Evolutionary conservation across 1,140 invertebrate genomes (phyloP), one percentile per base, ranked within the genome.

Genomic region (Hylaeus volcanicus): DNA sequence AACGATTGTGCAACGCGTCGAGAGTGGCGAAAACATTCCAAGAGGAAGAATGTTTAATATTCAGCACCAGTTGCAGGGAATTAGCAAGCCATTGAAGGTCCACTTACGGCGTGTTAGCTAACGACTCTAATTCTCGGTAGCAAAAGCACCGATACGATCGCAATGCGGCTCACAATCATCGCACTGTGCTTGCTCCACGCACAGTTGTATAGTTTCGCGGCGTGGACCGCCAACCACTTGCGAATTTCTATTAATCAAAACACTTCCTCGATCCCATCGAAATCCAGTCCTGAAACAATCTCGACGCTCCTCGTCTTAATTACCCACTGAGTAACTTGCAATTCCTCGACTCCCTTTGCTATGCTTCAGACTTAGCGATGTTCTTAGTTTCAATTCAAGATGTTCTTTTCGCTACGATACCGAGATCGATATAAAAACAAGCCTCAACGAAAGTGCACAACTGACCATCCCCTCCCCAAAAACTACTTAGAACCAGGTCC

Each of bases 41-140:
- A 3, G 5, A n/a, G 14, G 15, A 55, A 3, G 15, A 39, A 15
- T 14, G n/a, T 43, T 53, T 26, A 26, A 74, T 48, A 56, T 56
- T 3, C 65, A 39, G 11, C 55, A 68, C 78, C 58, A 69, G 55
- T 85, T 79, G 79, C 39, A 79, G 8, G 8, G 55, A 86, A 86
- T 86, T 86, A 86, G 51, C 80, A 26, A 12, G 14, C 65, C 45
- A 79, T 85, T 58, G 72, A 73, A 75, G 83, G 43, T 39, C 61
- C 63, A 58, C 65, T 85, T 78, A 85, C 41, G 71, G 6, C 58
- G 66, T 26, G 55, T 53, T 69, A 51, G 80, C 51, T 71, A 82
- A 79, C 78, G 48, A 74, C 43, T 76, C 55, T 85, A 86, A 86
- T 75, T 85, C 70, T 56, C 72, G 68, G 61, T 55, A 55, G 39